Conservation (phyloP, 2,888 invertebrate species). For the Bimastos eiseni region DNA sequence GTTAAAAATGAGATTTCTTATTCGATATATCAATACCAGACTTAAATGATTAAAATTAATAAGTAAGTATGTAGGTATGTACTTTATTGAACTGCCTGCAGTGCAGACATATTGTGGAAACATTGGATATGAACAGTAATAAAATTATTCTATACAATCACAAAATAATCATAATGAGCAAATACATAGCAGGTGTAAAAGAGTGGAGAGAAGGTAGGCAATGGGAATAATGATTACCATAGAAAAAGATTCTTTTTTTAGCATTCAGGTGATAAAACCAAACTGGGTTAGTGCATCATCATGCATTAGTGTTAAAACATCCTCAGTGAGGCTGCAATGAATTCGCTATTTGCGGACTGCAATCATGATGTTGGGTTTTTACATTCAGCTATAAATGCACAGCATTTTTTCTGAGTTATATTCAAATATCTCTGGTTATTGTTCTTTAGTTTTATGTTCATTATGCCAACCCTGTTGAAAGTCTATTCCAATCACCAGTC, state of each 20-base stretch:
- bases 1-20: not conserved
- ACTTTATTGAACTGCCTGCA: too few relatives aligned
- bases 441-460: constrained; percentile 78
- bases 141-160: too few relatives aligned
- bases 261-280: too few relatives aligned
- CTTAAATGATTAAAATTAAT: not conserved
- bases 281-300: too few relatives aligned
- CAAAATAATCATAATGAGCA: too few relatives aligned
- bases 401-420: not conserved
- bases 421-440: not conserved
- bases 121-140: too few relatives aligned
- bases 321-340: not conserved
- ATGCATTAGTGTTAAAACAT: not conserved
- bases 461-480: constrained; percentile 95
- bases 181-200: too few relatives aligned
- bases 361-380: not conserved
- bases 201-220: too few relatives aligned
- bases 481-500: constrained; percentile 97
- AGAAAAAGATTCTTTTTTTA: too few relatives aligned
- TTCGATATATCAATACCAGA: not conserved
- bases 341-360: not conserved
- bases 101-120: too few relatives aligned
- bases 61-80: too few relatives aligned
- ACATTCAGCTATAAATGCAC: not conserved
- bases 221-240: too few relatives aligned